Evolutionary conservation across 2,888 invertebrate species (phyloP), one percentile per base, ranked within the genome.

Genomic region (Chironomus riparius): DNA sequence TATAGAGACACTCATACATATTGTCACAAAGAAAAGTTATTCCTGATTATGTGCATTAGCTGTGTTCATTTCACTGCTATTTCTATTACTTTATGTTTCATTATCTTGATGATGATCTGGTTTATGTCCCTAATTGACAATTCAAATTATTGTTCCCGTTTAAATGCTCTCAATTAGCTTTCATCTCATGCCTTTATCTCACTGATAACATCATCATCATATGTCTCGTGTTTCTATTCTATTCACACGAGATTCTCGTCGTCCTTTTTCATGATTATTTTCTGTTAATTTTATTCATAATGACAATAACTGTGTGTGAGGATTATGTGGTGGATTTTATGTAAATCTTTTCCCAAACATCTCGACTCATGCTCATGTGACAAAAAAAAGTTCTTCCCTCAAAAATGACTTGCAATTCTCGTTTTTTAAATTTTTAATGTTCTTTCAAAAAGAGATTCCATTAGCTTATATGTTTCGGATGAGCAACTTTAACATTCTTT

Each of bases 81-180:
- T 24, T 62, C 18, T 21, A 62, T 21, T 65, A 13, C 24, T 65
- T 10, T 65, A 65, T 65, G 22, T 65, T 24, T 24, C 65, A 65
- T 24, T 18, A 65, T 56, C 15, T 21, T 65, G 65, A 65, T 24
- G 24, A 62, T 62, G 62, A 62, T 62, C 62, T 62, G 28, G 4
- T 65, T 65, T 24, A 65, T 24, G 65, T 65, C 65, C 65, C 65
- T 65, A 65, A 24, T 65, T 65, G 65, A 65, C 65, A 65, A 65
- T 65, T 65, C 65, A 65, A 65, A 65, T 65, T 65, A 65, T 65
- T 65, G 71, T 38, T 47, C 50, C 18, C 56, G 50, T 71, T 24
- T 47, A 71, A 47, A 47, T 71, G 50, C 38, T 71, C 65, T 50
- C 70, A 71, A 71, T 71, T 71, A 71, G 70, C 70, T 50, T 62